These are phyloP conservation scores for Cryptoprocta ferox DNA, from an alignment of 2,797 vertebrate genomes.

Conservation along the genomic window DNA sequence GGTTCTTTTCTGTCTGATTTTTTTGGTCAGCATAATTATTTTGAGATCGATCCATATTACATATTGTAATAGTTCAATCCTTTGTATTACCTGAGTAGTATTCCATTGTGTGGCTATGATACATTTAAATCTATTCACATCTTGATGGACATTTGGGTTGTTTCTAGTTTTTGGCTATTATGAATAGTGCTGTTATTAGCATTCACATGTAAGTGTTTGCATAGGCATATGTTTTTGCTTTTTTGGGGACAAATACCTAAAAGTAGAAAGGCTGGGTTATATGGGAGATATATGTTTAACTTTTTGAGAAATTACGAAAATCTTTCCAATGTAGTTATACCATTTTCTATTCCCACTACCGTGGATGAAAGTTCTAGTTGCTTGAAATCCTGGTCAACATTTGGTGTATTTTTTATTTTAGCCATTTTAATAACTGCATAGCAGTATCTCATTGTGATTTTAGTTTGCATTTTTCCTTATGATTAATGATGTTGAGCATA, in stretches of 20 bases:
- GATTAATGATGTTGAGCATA: slow-evolving; percentile 36
- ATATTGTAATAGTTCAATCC: not conserved
- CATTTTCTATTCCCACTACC: slow-evolving; percentile 26
- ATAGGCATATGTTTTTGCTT: not conserved
- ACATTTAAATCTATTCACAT: not conserved
- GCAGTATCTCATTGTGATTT: slow-evolving; percentile 1
- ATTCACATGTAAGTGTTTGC: not conserved
- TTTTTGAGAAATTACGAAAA: slow-evolving; percentile 29
- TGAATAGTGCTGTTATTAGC: not conserved
- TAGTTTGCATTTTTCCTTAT: slow-evolving; percentile 28
- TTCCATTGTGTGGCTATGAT: not conserved
- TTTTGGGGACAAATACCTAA: slow-evolving; percentile 4
- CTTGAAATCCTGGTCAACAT: slow-evolving; percentile 35
- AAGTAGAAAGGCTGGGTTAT: not conserved
- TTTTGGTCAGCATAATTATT: slow-evolving; percentile 40
- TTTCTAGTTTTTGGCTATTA: slow-evolving; percentile 23
- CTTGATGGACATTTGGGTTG: slow-evolving; percentile 17
- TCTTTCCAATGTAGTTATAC: not conserved
- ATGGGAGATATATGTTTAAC: slow-evolving; percentile 7
- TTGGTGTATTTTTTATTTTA: slow-evolving; percentile 16
- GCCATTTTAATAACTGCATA: not conserved
- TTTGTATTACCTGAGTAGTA: slow-evolving; percentile 1
- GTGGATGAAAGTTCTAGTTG: not conserved
- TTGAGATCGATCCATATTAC: not conserved
- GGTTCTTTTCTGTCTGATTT: not conserved